phyloP scores from a whole-genome alignment of 1,140 invertebrate genomes.

The Aphelenchoides avenae region DNA sequence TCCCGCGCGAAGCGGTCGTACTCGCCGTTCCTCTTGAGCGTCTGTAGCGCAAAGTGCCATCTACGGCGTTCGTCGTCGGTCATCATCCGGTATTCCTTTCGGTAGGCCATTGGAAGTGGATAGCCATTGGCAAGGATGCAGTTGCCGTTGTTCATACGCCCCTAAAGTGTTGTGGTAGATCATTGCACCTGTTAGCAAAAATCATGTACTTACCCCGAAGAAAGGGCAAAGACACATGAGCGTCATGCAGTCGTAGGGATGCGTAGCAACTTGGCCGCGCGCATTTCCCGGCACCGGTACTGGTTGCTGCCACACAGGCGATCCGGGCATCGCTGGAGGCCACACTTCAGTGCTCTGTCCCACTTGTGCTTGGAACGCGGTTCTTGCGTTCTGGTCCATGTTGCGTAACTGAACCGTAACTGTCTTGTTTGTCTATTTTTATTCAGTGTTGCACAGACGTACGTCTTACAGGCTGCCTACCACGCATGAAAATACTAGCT shows the following conservation, averaged over 20 bases:
- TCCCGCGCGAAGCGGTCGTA: slow-evolving; percentile 45
- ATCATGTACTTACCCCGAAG: slow-evolving; percentile 38
- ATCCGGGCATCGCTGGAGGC: slow-evolving; percentile 42
- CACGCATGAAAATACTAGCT: background rate
- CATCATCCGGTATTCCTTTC: slow-evolving; percentile 61
- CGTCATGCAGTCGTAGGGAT: slow-evolving; percentile 59
- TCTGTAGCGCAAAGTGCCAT: slow-evolving; percentile 60
- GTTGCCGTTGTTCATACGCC: slow-evolving; percentile 46
- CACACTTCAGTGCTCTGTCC: slow-evolving; percentile 28
- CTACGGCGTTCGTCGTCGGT: slow-evolving; percentile 58
- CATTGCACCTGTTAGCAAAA: background rate
- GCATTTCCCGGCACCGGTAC: slow-evolving; percentile 42
- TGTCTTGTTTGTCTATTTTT: slow-evolving; percentile 1
- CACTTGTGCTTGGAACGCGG: slow-evolving; percentile 12
- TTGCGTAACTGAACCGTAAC: slow-evolving; percentile 30
- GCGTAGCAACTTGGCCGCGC: slow-evolving; percentile 50
- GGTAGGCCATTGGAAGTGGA: slow-evolving; percentile 49
- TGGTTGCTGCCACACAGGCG: slow-evolving; percentile 53
- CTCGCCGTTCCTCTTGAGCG: slow-evolving; percentile 60
- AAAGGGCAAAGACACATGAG: slow-evolving; percentile 55
- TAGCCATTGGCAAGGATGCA: slow-evolving; percentile 36
- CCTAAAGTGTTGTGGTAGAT: slow-evolving; percentile 20
- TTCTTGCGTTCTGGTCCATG: slow-evolving; percentile 42
- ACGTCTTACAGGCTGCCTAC: slow-evolving; percentile 1
- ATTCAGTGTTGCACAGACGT: background rate